phyloP scores from a whole-genome alignment of 2,797 vertebrate species.

The Gallirallus australis region DNA sequence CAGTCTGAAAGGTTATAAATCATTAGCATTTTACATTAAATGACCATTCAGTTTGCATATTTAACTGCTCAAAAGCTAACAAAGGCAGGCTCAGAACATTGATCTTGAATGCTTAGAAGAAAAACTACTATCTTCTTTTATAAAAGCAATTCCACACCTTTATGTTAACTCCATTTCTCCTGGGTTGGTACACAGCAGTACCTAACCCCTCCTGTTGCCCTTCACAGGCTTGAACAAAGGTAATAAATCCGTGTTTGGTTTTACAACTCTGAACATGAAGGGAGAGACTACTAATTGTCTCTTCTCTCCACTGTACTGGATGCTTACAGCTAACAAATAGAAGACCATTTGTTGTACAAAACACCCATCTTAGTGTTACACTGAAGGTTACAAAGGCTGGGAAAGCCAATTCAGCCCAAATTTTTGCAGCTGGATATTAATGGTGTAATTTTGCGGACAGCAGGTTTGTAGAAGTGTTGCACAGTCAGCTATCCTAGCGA shows the following conservation, averaged over 20 bases:
- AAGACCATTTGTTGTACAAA: background rate
- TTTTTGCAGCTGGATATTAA: constrained; percentile 33
- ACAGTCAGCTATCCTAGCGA: background rate
- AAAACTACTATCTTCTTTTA: background rate
- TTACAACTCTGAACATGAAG: background rate
- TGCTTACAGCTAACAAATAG: background rate
- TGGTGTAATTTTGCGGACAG: background rate
- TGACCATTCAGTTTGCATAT: background rate
- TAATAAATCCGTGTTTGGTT: background rate
- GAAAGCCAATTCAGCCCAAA: background rate
- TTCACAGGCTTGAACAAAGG: background rate
- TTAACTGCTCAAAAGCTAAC: background rate
- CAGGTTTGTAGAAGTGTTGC: background rate
- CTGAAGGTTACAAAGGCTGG: background rate
- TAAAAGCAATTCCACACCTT: background rate
- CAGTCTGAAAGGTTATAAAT: background rate
- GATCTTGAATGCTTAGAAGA: background rate
- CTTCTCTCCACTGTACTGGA: background rate
- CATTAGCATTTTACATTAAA: background rate
- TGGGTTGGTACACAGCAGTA: background rate
- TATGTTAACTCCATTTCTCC: background rate
- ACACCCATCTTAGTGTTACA: background rate
- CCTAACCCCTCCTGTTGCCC: background rate
- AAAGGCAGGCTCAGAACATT: background rate
- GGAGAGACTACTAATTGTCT: background rate